Conservation (phyloP, 2,888 invertebrate species). For the Labia minor region DNA sequence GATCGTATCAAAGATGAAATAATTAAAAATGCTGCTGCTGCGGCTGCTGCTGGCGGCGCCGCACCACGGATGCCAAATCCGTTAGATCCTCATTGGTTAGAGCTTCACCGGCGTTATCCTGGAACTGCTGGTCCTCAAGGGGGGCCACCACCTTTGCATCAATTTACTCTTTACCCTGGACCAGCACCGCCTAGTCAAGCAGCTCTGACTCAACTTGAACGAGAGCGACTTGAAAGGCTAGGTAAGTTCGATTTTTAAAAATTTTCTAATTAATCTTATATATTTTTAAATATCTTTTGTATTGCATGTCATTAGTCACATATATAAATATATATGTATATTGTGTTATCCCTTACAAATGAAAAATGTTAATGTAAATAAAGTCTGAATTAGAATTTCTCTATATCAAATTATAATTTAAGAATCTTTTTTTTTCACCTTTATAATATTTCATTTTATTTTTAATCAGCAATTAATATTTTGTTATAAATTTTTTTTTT, state of each 20-base stretch:
- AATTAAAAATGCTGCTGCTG: constrained; percentile 54
- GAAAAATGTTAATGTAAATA: too few species aligned
- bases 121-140: constrained; percentile 31
- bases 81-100: constrained; percentile 57
- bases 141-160: constrained; percentile 44
- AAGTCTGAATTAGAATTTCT: too few species aligned
- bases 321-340: background rate
- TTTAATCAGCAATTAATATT: too few species aligned
- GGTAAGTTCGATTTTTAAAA: constrained; percentile 50
- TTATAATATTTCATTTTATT: too few species aligned
- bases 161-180: constrained; percentile 52
- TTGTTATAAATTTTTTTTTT: too few species aligned
- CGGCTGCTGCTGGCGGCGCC: constrained; percentile 40
- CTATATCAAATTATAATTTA: too few species aligned
- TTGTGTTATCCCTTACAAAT: background rate
- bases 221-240: constrained; percentile 74
- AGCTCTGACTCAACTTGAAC: constrained; percentile 66
- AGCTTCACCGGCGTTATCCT: constrained; percentile 68
- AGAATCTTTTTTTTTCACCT: too few species aligned
- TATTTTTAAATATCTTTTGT: background rate
- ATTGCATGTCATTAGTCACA: background rate
- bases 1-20: constrained; percentile 83
- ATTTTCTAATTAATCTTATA: constrained; percentile 17
- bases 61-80: constrained; percentile 43
- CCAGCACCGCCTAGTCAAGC: constrained; percentile 31